Conservation (phyloP, 1,140 invertebrate genomes). For the Goniozus legneri region DNA sequence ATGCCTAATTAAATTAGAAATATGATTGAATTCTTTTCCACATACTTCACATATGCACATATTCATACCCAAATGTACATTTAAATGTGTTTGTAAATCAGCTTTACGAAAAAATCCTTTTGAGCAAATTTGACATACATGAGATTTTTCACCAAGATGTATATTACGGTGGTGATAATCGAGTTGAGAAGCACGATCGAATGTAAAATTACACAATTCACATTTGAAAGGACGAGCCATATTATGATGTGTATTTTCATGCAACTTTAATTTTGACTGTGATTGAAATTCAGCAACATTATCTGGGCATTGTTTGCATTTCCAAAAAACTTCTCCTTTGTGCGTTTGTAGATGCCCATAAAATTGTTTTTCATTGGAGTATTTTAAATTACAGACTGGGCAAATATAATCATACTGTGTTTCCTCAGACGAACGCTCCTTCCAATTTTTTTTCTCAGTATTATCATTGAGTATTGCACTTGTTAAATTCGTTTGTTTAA, state of each 20-base stretch:
- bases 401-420: slow-evolving; percentile 19
- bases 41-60: slow-evolving; percentile 51
- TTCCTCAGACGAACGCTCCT: too few species aligned
- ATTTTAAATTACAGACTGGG: slow-evolving; percentile 28
- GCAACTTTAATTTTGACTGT: slow-evolving; percentile 18
- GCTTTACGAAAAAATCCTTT: slow-evolving; percentile 45
- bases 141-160: slow-evolving; percentile 42
- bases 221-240: slow-evolving; percentile 36
- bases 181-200: slow-evolving; percentile 42
- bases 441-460: too few species aligned
- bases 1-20: slow-evolving; percentile 54
- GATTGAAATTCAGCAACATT: slow-evolving; percentile 24
- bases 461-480: too few species aligned
- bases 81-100: slow-evolving; percentile 52
- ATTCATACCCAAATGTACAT: slow-evolving; percentile 51
- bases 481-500: too few species aligned
- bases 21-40: slow-evolving; percentile 51
- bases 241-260: slow-evolving; percentile 24
- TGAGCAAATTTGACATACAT: slow-evolving; percentile 43
- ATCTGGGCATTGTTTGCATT: slow-evolving; percentile 27
- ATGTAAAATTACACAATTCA: slow-evolving; percentile 33
- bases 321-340: slow-evolving; percentile 29
- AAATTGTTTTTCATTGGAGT: slow-evolving; percentile 33
- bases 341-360: slow-evolving; percentile 36
- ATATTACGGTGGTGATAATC: slow-evolving; percentile 42